A percentile compares a stretch with the other conserved stretches of the same genome.
phyloP scores from a whole-genome alignment of 2,888 invertebrate genomes.

The Pedicia rivosa region DNA sequence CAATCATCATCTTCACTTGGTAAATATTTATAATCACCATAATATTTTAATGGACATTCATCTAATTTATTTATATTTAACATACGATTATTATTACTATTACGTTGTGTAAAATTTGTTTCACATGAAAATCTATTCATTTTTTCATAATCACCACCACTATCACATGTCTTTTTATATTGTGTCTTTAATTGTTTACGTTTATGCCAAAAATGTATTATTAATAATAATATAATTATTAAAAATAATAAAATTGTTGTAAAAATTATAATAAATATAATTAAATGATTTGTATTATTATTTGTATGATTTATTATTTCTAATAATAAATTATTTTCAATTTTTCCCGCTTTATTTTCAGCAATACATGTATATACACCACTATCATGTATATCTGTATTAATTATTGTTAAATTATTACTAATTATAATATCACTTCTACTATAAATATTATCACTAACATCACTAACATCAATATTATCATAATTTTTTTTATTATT shows the following conservation, averaged over 20 bases:
- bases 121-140: too few species aligned
- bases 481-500: slow-evolving; percentile 1
- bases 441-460: not conserved
- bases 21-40: slow-evolving; percentile 57
- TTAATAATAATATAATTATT: slow-evolving; percentile 4
- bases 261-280: slow-evolving; percentile 6
- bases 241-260: slow-evolving; percentile 3
- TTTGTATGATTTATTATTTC: too few species aligned
- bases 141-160: too few species aligned
- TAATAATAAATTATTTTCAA: slow-evolving; percentile 56
- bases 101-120: too few species aligned
- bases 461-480: not conserved
- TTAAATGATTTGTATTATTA: not conserved
- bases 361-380: slow-evolving; percentile 63
- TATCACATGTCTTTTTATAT: too few species aligned
- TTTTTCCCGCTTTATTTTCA: slow-evolving; percentile 64
- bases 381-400: slow-evolving; percentile 56
- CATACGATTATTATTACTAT: slow-evolving; percentile 1
- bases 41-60: slow-evolving; percentile 30
- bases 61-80: slow-evolving; percentile 1
- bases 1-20: slow-evolving; percentile 47
- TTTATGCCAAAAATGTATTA: too few species aligned
- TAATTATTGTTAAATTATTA: slow-evolving; percentile 46
- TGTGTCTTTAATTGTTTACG: too few species aligned
- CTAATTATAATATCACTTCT: not conserved